Evolutionary conservation across 30 jellyfish, hydroid and myxozoan genomes (phyloP), one percentile per base, ranked within the genome.

Genomic region (Hydractinia symbiolongicarpus): DNA sequence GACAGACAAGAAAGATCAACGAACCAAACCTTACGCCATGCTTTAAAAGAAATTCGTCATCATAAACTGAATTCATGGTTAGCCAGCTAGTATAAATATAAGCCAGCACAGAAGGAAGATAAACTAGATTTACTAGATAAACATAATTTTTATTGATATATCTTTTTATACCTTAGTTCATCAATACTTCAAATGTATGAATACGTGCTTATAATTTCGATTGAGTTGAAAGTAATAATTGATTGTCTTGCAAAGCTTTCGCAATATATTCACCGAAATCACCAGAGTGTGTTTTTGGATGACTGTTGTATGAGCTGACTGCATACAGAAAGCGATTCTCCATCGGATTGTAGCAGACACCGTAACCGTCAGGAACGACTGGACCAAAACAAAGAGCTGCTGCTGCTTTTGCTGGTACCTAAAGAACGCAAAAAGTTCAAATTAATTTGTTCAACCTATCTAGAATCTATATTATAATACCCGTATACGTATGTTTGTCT

Each of bases 311-410:
- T 16, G 97, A 87, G 1, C 95, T 66, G 40, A 90, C 95, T 6
- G 89, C 95, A 54, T 85, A 90, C 50, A 73, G 61, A 74, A 90
- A 61, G 58, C 82, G 91, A 9, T 78, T 55, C 57, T 90, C 95
- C 72, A 82, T 17, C 10, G 97, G 97, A 67, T 90, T 90, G 81
- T 90, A 90, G 60, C 97, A 90, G 5, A 90, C 97, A 6, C 97
- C 97, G 57, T 90, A 90, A 1, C 97, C 97, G 80, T 90, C 95
- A 10, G 97, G 97, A 14, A 86, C 95, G 15, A 77, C 96, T 4
- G 97, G 96, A 52, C 97, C 97, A 58, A 85, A 90, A 53, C 95
- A 82, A 50, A 90, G 51, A 30, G 72, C 82, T 5, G 94, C 86
- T n/a, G 72, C 94, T 54, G 19, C 73, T 14, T 86, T 85, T 14